These are phyloP conservation scores for Pachyuromys duprasi DNA, from an alignment of 2,797 vertebrate species.

Conservation along the genomic window DNA sequence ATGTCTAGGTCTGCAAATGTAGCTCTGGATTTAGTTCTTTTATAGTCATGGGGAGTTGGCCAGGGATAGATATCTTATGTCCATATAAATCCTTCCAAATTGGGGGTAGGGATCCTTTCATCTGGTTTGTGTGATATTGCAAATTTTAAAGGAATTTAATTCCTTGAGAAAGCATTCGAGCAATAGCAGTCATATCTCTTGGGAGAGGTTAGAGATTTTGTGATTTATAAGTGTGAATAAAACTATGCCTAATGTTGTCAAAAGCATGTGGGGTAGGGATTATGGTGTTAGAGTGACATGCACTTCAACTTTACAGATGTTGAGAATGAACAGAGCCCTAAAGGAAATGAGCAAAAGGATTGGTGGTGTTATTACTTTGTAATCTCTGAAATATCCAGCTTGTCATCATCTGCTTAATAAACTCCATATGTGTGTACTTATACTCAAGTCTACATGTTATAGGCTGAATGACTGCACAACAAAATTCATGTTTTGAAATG, in stretches of 20 bases:
- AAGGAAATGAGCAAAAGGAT: neutral
- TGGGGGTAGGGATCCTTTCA: neutral
- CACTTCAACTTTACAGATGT: neutral
- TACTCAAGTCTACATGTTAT: neutral
- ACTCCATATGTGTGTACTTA: neutral
- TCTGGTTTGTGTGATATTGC: neutral
- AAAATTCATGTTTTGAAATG: neutral
- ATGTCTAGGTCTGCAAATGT: neutral
- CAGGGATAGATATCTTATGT: neutral
- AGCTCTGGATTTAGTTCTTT: neutral
- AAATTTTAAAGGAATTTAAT: neutral
- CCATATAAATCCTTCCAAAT: neutral
- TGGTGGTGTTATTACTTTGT: conserved; percentile 18
- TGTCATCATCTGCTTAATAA: neutral
- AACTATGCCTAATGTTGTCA: neutral
- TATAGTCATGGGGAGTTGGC: neutral
- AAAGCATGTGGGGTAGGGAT: neutral
- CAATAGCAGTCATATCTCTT: neutral
- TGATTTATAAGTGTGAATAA: conserved; percentile 1
- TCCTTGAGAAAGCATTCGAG: conserved; percentile 3
- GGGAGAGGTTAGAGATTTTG: neutral
- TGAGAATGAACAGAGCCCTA: neutral
- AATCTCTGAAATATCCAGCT: neutral
- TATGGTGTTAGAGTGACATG: neutral
- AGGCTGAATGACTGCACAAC: neutral